Evolutionary conservation across 2,113 vertebrate species (phyloP), one percentile per base, ranked within the genome.

Genomic region (Sinocyclocheilus grahami): DNA sequence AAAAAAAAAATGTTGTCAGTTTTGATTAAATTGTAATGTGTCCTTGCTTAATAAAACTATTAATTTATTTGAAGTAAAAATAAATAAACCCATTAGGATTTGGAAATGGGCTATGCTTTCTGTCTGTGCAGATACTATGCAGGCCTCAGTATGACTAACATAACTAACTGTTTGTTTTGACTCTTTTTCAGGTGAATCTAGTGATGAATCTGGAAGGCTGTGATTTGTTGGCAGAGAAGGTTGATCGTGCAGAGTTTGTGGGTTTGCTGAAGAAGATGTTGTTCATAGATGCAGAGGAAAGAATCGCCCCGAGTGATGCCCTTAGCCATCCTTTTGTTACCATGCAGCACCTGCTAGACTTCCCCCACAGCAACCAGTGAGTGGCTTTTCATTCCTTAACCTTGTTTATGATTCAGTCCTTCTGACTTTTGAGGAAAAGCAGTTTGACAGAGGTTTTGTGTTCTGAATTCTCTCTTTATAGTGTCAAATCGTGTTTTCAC

Each of bases 181-280:
- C 42, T 46, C 8, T 27, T 4, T 87, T 85, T 3, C 89, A 99
- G 98, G 98, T 99, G 96, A 99, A 99, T 96, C 96, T 97, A 93
- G 96, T 98, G 95, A 96, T 99, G 97, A 98, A 99, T 94, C 94
- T 99, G 92, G 98, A 99, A 94, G 98, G 98, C 95, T 96, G 96
- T 95, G 98, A 99, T 92, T 94, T 97, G 92, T 92, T 97, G 92
- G 97, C 97, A 78, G 98, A 99, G 95, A 99, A 99, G 93, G 96
- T 96, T 79, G 98, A 99, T 89, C 96, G 98, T 91, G 95, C 95
- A 92, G 98, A 99, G 92, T 99, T 99, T 94, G 98, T 98, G 91
- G 93, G 95, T 92, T 93, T 99, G 92, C 95, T 99, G 94, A 99
- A 98, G 96, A 99, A 97, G 94, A 99, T 99, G 98, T 93, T 99